Conservation (phyloP, 2,888 invertebrate genomes). For the Parnassius glacialis region DNA sequence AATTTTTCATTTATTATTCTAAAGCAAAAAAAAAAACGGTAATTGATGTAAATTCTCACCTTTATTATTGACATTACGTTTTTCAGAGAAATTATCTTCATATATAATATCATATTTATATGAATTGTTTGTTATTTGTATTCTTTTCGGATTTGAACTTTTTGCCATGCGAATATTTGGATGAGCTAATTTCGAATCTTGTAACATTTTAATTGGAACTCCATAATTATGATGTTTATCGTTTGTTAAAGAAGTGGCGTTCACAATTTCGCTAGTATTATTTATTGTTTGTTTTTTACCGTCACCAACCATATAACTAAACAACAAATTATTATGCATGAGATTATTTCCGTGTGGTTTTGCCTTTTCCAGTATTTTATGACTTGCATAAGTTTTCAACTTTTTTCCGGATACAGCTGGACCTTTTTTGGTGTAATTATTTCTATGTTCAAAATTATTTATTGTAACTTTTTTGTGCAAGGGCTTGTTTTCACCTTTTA, state of each 20-base stretch:
- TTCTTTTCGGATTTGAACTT: constrained; percentile 25
- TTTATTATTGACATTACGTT: constrained; percentile 1
- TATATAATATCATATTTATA: constrained; percentile 35
- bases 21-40: too few species aligned
- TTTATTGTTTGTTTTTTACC: constrained; percentile 9
- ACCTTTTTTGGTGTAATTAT: background rate
- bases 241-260: background rate
- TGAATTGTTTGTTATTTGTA: constrained; percentile 32
- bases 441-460: constrained; percentile 13
- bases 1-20: too few species aligned
- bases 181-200: background rate
- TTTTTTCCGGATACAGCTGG: background rate
- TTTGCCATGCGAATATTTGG: background rate
- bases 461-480: constrained; percentile 5
- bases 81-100: constrained; percentile 13
- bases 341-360: constrained; percentile 5
- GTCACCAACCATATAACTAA: constrained; percentile 10
- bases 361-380: background rate
- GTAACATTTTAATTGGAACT: background rate
- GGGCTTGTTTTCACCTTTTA: constrained; percentile 1
- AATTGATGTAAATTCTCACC: background rate
- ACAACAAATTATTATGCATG: constrained; percentile 21
- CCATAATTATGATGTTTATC: background rate
- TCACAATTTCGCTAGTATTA: background rate
- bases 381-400: constrained; percentile 1